These are phyloP conservation scores for Metacarcinus magister DNA, from an alignment of 2,888 invertebrate genomes.

Conservation along the genomic window DNA sequence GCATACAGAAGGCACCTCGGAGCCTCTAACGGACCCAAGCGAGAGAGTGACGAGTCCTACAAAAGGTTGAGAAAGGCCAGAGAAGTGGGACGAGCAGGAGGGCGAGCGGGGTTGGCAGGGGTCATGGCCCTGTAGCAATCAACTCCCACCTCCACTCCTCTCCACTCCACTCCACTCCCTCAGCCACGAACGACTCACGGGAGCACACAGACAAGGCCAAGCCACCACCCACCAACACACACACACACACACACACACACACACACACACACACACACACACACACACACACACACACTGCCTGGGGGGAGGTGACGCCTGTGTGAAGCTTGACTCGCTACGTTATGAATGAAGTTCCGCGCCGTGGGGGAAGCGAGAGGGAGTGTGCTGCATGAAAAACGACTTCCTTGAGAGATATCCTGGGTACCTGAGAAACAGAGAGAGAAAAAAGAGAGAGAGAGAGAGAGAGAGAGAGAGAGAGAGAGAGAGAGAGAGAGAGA, in stretches of 20 bases:
- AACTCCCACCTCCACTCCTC: neutral
- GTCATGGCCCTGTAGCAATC: neutral
- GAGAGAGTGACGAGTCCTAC: neutral
- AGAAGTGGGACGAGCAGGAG: neutral
- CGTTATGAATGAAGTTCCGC: slow-evolving; percentile 1
- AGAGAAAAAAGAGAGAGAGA: neutral
- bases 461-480: slow-evolving; percentile 13
- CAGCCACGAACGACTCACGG: neutral
- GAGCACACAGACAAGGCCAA: slow-evolving; percentile 3
- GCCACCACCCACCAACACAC: neutral
- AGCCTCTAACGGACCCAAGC: neutral
- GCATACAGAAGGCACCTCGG: neutral
- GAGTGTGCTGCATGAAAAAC: neutral
- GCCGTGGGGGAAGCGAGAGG: neutral
- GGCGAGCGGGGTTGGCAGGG: neutral
- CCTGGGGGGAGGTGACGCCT: slow-evolving; percentile 12
- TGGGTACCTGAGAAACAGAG: neutral
- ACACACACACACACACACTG: neutral
- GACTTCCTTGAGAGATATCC: neutral
- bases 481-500: neutral
- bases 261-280: too few species aligned
- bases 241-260: too few species aligned
- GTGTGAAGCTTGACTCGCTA: neutral
- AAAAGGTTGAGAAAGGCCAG: neutral
- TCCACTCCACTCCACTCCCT: neutral